Conservation (phyloP, 1,140 invertebrate genomes). For the Eriosoma lanigerum region DNA sequence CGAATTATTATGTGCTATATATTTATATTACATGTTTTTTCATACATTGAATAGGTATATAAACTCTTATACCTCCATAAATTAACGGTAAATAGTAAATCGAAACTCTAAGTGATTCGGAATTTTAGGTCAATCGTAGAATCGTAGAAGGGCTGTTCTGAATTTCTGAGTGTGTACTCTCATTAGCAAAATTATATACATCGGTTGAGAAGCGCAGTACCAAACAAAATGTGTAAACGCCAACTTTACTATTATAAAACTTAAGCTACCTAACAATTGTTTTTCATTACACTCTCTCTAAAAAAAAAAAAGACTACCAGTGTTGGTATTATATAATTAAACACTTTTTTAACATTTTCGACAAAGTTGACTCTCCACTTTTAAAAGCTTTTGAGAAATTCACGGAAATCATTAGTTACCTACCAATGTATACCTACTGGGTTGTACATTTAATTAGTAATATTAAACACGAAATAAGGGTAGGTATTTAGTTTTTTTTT, state of each 20-base stretch:
- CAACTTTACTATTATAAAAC: slow-evolving; percentile 28
- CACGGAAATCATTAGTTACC: background rate
- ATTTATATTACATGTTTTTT: no score
- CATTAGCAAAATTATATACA: no score
- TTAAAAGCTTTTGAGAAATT: slow-evolving; percentile 10
- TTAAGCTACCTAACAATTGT: background rate
- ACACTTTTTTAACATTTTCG: background rate
- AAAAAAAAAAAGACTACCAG: background rate
- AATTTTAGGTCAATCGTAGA: no score
- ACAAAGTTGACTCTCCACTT: slow-evolving; percentile 24
- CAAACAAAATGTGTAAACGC: no score
- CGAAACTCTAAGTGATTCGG: no score
- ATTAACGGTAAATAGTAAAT: no score
- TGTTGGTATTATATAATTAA: slow-evolving; percentile 20
- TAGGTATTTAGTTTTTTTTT: background rate
- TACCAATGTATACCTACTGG: background rate
- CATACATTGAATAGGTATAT: no score
- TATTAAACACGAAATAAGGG: background rate
- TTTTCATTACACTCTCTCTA: background rate
- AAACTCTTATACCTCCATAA: no score
- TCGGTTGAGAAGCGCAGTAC: no score
- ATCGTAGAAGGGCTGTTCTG: no score
- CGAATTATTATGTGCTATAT: no score
- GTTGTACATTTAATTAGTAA: slow-evolving; percentile 25
- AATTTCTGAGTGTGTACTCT: no score